phyloP scores from a whole-genome alignment of 2,113 vertebrate species.

The Picathartes gymnocephalus region DNA sequence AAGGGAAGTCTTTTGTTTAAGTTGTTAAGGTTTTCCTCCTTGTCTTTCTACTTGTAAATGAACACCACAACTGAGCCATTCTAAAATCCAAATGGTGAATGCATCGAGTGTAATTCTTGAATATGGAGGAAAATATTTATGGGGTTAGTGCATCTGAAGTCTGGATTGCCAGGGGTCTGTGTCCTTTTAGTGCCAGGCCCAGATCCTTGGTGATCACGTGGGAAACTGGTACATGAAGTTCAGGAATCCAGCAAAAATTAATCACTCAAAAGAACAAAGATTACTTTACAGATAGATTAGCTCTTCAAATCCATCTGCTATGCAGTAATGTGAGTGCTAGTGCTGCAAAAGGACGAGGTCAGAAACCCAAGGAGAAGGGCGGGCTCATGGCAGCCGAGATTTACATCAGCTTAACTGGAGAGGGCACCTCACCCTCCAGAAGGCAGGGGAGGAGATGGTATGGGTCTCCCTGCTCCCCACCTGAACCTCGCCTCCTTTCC shows the following conservation, averaged over 20 bases:
- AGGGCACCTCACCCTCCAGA: background rate
- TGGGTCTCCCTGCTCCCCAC: background rate
- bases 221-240: background rate
- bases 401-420: background rate
- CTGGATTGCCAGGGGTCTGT: background rate
- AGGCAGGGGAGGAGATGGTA: background rate
- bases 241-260: background rate
- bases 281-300: constrained; percentile 11
- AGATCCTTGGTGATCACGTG: fast-evolving
- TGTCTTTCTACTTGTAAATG: background rate
- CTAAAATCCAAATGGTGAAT: background rate
- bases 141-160: background rate
- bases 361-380: background rate
- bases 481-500: background rate
- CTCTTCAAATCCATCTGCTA: constrained; percentile 12
- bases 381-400: background rate
- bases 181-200: background rate
- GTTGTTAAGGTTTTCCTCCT: background rate
- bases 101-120: background rate
- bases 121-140: background rate
- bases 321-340: background rate
- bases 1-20: background rate
- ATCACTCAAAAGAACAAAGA: background rate
- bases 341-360: background rate
- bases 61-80: background rate